Base-by-base conservation (phyloP, 2,888 invertebrate species). In the Phyllotreta cruciferae region DNA sequence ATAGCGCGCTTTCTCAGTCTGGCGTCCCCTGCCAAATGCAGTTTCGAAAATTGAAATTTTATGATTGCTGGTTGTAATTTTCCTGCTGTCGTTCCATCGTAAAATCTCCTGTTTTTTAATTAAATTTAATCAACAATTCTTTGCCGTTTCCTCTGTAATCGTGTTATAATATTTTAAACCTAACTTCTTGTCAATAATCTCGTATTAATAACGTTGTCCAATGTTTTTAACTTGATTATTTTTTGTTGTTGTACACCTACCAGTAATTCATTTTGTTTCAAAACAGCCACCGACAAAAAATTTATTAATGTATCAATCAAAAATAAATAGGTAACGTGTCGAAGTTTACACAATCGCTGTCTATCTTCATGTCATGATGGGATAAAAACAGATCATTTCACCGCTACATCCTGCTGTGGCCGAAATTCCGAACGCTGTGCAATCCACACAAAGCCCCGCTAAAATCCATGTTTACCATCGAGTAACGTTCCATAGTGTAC, bases 1-100 rank as follows among this genome's bases (percentile, higher is more conserved):
- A 60, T 60, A 10, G 60, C 42, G 6, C 52, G 50, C 44, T 58
- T 37, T 42, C 52, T 47, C 57, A 35, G 14, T 57, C 14, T 35
- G 52, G 38, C 35, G 11, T 10, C 37, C 42, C 7, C 10, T 52
- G 52, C 42, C 52, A 60, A 44, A 41, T 52, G 44, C 52, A 60
- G 57, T 52, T 60, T 52, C 53, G 14, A 37, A 52, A 44, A 60
- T 60, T 60, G 60, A 52, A 60, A 37, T 60, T 60, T 60, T 41
- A 52, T 35, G 14, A 54, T 42, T 54, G 42, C 24, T 35, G 14
- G 37, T 42, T 54, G 42, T 4, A 24, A 24, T 24, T 24, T 24
- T 24, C 24, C 24, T 4, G 24, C 1, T 24, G 24, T 24, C 24
- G 24, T 24, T 24, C 24, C 24, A 24, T 24, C 24, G 24, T 4